A percentile compares a stretch with the other conserved stretches of the same genome.
Evolutionary conservation across 2,888 invertebrate species (phyloP).

Genomic region (Arctia plantaginis): DNA sequence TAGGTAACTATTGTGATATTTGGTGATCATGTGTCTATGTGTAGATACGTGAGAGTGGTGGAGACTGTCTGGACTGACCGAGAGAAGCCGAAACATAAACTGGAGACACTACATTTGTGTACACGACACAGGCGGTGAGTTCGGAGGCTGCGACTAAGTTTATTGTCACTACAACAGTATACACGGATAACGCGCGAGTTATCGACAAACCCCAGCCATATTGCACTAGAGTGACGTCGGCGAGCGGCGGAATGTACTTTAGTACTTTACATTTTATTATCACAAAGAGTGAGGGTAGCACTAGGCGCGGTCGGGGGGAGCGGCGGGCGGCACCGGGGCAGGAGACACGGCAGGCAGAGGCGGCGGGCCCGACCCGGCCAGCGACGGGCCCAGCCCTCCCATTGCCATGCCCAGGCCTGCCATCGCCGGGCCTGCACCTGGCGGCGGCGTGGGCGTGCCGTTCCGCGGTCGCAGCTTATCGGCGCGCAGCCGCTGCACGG

Average conservation of each 20-base stretch:
- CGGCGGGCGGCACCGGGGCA: constrained; percentile 55
- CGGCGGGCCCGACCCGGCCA: constrained; percentile 53
- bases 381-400: constrained; percentile 48
- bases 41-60: constrained; percentile 51
- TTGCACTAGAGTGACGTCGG: constrained; percentile 47
- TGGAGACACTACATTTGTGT: constrained; percentile 52
- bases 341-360: constrained; percentile 52
- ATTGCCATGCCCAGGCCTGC: constrained; percentile 55
- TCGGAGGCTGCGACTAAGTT: constrained; percentile 66
- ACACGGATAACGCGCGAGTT: constrained; percentile 56
- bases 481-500: constrained; percentile 81
- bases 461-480: constrained; percentile 79
- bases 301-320: constrained; percentile 54
- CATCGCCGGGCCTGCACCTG: constrained; percentile 58
- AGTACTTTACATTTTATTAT: constrained; percentile 83
- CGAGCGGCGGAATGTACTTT: constrained; percentile 79
- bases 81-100: constrained; percentile 58
- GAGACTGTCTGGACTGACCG: constrained; percentile 56
- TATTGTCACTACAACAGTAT: constrained; percentile 81
- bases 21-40: constrained; percentile 73
- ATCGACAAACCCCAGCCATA: constrained; percentile 47
- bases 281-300: constrained; percentile 74
- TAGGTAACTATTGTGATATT: constrained; percentile 86
- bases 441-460: constrained; percentile 76
- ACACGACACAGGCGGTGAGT: constrained; percentile 39